Evolutionary conservation across 2,888 invertebrate species (phyloP), one percentile per base, ranked within the genome.

Genomic region (Calameuta pallipes): DNA sequence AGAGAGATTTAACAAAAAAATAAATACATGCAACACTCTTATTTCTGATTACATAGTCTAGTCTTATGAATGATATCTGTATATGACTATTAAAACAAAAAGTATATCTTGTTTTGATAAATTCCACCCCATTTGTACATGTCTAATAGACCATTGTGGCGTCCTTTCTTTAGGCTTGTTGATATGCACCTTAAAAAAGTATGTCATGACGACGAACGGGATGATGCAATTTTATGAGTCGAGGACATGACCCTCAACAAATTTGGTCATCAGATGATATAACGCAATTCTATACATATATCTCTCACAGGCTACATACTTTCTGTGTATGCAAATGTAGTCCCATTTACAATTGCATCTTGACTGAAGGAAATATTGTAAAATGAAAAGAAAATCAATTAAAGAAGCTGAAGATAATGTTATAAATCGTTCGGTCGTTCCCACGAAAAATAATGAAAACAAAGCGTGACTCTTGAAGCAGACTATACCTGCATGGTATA

Each of bases 211-310:
- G 9, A 71, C 71, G 4, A 31, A 34, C 71, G n/a, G 15, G 3
- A 36, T 74, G 34, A 36, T 30, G 37, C 36, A 36, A 74, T 71
- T 75, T 74, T 69, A 12, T 36, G n/a, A 35, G 69, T 69, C 74
- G 69, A 15, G 77, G 77, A 75, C 69, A 34, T 56, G 34, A 69
- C 77, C 76, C 37, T 36, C 74, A 35, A 77, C 37, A 15, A 35
- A 35, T 77, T 77, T 77, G 69, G 36, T 77, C 77, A 74, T 75
- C 31, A 23, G 36, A 56, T 56, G 56, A 56, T 56, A 56, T 56
- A 56, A 56, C 56, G 23, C 56, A 23, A 56, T 56, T 56, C 23
- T 56, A 56, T 56, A 56, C 56, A 56, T 15, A 41, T 56, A 6
- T 56, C 56, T 56, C 56, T 56, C 23, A 2, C 56, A 56, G 23